Evolutionary conservation across 2,888 invertebrate genomes (phyloP).

Genomic region (Drosophila gaucha): DNA sequence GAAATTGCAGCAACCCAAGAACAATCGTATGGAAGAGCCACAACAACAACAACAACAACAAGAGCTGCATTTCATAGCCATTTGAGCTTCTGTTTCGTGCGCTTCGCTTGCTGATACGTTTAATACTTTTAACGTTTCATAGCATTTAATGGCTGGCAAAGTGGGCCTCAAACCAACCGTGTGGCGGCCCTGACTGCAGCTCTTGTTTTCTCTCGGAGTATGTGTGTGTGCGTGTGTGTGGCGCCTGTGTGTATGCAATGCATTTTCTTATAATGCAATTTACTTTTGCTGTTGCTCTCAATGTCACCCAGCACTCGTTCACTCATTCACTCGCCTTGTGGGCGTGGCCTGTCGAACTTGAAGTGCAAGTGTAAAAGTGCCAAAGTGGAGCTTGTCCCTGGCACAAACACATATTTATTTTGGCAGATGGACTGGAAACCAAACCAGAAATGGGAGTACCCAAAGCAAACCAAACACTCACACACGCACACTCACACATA

Average conservation of each 20-base stretch:
- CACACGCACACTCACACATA: not conserved
- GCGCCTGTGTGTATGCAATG: conserved; percentile 40
- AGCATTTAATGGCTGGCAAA: conserved; percentile 59
- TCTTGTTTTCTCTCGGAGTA: no score
- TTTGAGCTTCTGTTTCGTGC: conserved; percentile 33
- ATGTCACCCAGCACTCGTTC: conserved; percentile 6
- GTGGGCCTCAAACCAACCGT: conserved; percentile 18
- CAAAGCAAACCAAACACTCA: conserved; percentile 15
- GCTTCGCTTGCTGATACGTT: conserved; percentile 48
- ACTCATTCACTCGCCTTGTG: conserved; percentile 13
- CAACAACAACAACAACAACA: not conserved
- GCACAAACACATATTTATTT: conserved; percentile 77
- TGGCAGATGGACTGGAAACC: conserved; percentile 80
- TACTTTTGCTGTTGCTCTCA: conserved; percentile 46
- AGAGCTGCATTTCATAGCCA: conserved; percentile 37
- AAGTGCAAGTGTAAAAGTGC: conserved; percentile 64
- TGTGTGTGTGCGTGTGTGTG: not conserved
- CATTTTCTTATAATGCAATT: conserved; percentile 71
- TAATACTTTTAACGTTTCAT: conserved; percentile 74
- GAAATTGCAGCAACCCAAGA: conserved; percentile 18
- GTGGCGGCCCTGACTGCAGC: not conserved
- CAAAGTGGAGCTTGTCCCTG: conserved; percentile 51
- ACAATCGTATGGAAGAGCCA: conserved; percentile 14
- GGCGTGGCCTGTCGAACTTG: conserved; percentile 54
- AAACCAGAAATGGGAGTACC: conserved; percentile 46